A percentile compares a stretch with the other conserved stretches of the same genome.
Evolutionary conservation across 2,888 invertebrate genomes (phyloP).

Genomic region (Cephus pygmeus): DNA sequence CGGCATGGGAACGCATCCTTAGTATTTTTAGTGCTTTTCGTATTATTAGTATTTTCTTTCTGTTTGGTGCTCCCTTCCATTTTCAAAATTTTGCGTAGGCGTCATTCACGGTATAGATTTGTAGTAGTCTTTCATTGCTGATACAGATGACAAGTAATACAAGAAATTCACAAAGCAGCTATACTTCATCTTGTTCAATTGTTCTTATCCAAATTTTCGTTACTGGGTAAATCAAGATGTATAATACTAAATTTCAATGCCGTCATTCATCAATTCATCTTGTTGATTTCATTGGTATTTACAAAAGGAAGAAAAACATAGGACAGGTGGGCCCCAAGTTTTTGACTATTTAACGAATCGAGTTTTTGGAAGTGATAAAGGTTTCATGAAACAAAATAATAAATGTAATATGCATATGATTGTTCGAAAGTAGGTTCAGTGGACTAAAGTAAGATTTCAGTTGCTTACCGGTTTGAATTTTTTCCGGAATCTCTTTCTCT

Average conservation of each 20-base stretch:
- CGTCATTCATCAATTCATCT: background rate
- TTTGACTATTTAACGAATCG: background rate
- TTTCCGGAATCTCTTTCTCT: constrained; percentile 60
- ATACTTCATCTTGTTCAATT: background rate
- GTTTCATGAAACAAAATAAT: background rate
- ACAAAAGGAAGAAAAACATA: background rate
- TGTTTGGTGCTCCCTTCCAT: constrained; percentile 18
- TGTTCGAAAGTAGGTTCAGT: background rate
- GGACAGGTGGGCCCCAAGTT: background rate
- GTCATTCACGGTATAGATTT: constrained; percentile 32
- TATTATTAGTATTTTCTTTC: background rate
- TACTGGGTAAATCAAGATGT: background rate
- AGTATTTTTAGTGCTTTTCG: constrained; percentile 34
- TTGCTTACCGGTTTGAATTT: constrained; percentile 55
- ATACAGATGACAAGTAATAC: background rate
- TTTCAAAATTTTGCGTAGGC: constrained; percentile 35
- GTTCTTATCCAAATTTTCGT: background rate
- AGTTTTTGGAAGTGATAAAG: background rate
- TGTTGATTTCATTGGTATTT: background rate
- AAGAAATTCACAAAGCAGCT: background rate
- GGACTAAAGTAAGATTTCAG: background rate
- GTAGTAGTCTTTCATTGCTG: background rate
- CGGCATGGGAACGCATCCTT: constrained; percentile 16
- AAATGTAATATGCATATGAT: constrained; percentile 10
- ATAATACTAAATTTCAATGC: too few relatives aligned